A percentile compares a stretch with the other conserved stretches of the same genome.
phyloP scores from a whole-genome alignment of 53 echinoderm and acorn worm genomes.

The Holothuria scabra region DNA sequence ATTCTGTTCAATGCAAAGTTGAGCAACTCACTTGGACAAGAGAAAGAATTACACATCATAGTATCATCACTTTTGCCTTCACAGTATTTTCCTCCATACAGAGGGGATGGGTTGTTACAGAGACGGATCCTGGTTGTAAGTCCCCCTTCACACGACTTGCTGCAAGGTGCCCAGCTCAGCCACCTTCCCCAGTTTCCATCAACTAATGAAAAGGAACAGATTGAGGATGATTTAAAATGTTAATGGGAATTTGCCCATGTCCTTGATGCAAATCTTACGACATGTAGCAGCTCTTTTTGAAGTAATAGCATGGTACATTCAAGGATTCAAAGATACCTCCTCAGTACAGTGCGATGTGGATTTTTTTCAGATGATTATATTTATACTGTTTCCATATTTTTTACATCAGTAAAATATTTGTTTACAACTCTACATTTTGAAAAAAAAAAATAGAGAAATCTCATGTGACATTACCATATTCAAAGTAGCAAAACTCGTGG shows the following conservation, averaged over 20 bases:
- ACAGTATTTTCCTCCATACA: conserved; percentile 71
- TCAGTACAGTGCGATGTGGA: no score
- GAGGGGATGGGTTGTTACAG: conserved; percentile 78
- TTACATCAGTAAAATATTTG: no score
- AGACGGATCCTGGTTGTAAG: conserved; percentile 71
- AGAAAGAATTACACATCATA: conserved; percentile 56
- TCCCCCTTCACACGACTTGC: conserved; percentile 69
- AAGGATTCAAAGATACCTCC: no score
- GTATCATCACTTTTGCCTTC: conserved; percentile 51
- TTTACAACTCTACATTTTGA: no score
- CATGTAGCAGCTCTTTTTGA: background rate
- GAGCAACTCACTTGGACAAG: conserved; percentile 63
- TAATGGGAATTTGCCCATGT: background rate
- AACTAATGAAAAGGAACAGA: conserved; percentile 45
- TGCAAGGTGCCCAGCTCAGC: conserved; percentile 74
- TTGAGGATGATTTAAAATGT: background rate
- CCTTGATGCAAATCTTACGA: background rate
- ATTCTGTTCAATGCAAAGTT: background rate
- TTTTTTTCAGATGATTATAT: no score
- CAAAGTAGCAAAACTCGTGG: no score
- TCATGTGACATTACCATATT: no score
- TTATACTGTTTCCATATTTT: no score
- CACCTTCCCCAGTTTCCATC: conserved; percentile 84
- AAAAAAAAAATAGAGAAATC: no score
- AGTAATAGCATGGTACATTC: no score